Evolutionary conservation across 2,113 vertebrate species (phyloP), one percentile per base, ranked within the genome.

Genomic region (Hoplias malabaricus): DNA sequence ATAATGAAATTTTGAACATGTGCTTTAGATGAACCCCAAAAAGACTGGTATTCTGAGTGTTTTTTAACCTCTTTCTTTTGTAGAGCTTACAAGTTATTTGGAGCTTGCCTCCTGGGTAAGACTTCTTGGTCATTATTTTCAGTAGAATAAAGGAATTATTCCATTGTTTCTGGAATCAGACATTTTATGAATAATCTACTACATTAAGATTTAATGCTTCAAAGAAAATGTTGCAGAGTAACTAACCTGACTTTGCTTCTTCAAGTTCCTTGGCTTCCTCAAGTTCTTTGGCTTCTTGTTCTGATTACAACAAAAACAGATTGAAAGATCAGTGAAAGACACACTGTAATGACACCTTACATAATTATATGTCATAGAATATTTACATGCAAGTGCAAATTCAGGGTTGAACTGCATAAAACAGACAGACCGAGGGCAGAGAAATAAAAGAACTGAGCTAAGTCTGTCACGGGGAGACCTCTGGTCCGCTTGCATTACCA

Each of bases 161-260:
- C 27, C 27, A 59, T 12, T 46, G 8, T 63, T 38, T 31, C 66
- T 42, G 38, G n/a, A 7, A 53, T 1, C 29, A 34, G n/a, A n/a
- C 10, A 34, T 9, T n/a, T 19, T 23, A 36, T 48, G 5, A 73
- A 19, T 33, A 11, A 16, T 19, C 31, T 23, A 29, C 43, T 67
- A 31, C 2, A 4, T 38, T 19, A n/a, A 25, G 2, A 10, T 43
- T 36, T 59, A 40, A 38, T 4, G 23, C n/a, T 33, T 13, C 43
- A 9, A 50, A 66, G 9, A 31, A 46, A 42, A 46, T 19, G 23
- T 19, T 29, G 10, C 11, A 42, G 13, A n/a, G 69, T 69, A 36
- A 87, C 94, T 86, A 79, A 97, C 96, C 96, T 85, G 95, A 94
- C 87, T 95, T 95, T 86, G 92, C 90, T 83, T 93, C 94, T 68